phyloP scores from a whole-genome alignment of 2,888 invertebrate species.

The Cryptocephalus primarius region DNA sequence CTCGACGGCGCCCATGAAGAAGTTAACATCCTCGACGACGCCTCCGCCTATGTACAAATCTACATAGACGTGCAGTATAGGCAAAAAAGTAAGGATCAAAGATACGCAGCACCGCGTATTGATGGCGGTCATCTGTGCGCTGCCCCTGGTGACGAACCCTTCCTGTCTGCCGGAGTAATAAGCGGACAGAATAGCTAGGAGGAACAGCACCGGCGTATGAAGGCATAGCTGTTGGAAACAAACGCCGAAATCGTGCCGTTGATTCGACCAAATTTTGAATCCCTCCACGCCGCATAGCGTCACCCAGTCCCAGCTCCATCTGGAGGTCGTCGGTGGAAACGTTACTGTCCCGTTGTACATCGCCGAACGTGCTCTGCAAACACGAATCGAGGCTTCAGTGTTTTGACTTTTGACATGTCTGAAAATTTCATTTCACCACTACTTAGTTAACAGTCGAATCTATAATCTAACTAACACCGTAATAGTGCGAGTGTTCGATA shows the following conservation, averaged over 20 bases:
- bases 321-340: neutral
- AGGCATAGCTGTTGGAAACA: conserved; percentile 80
- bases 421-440: too few species aligned
- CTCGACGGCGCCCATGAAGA: conserved; percentile 58
- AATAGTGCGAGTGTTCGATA: too few species aligned
- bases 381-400: too few species aligned
- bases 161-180: conserved; percentile 66
- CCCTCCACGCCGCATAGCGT: conserved; percentile 66
- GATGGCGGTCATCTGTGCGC: conserved; percentile 51
- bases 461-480: too few species aligned
- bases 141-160: conserved; percentile 51
- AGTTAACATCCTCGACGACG: conserved; percentile 43
- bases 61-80: conserved; percentile 57
- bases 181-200: conserved; percentile 68
- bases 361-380: too few species aligned
- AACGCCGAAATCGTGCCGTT: conserved; percentile 62
- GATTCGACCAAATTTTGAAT: conserved; percentile 56
- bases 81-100: conserved; percentile 52
- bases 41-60: conserved; percentile 43
- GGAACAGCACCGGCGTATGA: conserved; percentile 59
- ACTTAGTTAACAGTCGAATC: too few species aligned
- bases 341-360: too few species aligned
- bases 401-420: too few species aligned
- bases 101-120: conserved; percentile 53
- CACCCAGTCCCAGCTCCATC: conserved; percentile 55